Evolutionary conservation across 1,140 invertebrate species (phyloP).

Genomic region (Popillia japonica): DNA sequence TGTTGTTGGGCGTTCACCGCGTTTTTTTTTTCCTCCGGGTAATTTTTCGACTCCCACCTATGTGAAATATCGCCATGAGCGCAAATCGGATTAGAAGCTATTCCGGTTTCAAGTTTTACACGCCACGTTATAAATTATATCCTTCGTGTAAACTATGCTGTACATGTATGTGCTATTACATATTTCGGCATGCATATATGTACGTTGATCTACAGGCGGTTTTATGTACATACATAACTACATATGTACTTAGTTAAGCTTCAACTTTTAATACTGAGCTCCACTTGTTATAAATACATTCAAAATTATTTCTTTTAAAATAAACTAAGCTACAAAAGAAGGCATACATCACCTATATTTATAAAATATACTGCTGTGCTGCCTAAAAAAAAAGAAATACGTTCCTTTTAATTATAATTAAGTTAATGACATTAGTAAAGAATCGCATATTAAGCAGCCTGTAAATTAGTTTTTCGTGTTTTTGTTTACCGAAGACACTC

Average conservation of each 20-base stretch:
- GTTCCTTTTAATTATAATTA: constrained; percentile 23
- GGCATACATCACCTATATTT: too few species aligned
- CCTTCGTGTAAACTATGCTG: not conserved
- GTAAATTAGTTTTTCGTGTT: constrained; percentile 30
- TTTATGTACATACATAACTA: too few species aligned
- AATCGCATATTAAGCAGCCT: constrained; percentile 13
- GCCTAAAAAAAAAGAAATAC: not conserved
- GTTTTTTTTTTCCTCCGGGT: not conserved
- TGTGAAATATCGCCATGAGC: constrained; percentile 19
- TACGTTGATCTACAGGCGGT: too few species aligned
- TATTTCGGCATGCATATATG: not conserved
- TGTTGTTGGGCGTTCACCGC: not conserved
- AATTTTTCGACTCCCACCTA: constrained; percentile 18
- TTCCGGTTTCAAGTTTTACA: constrained; percentile 27
- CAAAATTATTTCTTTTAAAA: too few species aligned
- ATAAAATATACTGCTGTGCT: too few species aligned
- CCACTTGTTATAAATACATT: too few species aligned
- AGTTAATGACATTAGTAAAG: constrained; percentile 20
- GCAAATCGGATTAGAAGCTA: constrained; percentile 22
- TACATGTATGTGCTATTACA: not conserved
- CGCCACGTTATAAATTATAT: constrained; percentile 21
- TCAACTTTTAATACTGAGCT: too few species aligned
- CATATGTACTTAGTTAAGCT: too few species aligned
- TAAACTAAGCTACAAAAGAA: not conserved
- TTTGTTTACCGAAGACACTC: constrained; percentile 9